phyloP scores from a whole-genome alignment of 2,888 invertebrate species.

The Cheilosia impressa region DNA sequence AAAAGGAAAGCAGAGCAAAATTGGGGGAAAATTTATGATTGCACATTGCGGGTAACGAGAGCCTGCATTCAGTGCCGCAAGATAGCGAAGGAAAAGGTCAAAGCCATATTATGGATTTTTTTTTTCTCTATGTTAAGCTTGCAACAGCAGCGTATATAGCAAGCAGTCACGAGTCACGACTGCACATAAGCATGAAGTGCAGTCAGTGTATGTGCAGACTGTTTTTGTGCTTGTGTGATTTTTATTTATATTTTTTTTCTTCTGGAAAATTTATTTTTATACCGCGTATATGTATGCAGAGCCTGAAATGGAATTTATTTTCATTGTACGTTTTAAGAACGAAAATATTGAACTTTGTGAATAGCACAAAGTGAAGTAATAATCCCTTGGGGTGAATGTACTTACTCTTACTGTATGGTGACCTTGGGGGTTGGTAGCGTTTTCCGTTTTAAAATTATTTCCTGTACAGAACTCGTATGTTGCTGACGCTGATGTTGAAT shows the following conservation, averaged over 20 bases:
- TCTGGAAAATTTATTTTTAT: conserved; percentile 51
- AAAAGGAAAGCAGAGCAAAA: conserved; percentile 63
- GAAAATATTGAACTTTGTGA: conserved; percentile 55
- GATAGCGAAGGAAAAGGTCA: conserved; percentile 75
- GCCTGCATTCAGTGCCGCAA: conserved; percentile 76
- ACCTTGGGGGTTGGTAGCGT: conserved; percentile 9
- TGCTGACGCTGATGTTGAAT: no score
- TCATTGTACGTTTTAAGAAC: conserved; percentile 27
- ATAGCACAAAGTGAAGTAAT: conserved; percentile 44
- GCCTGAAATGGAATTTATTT: conserved; percentile 29
- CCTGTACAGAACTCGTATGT: neutral
- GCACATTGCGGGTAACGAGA: conserved; percentile 76
- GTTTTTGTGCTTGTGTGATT: neutral
- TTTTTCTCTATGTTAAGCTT: conserved; percentile 29
- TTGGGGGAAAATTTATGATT: conserved; percentile 75
- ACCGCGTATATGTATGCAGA: neutral
- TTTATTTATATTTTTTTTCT: neutral
- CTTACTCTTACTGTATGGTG: neutral
- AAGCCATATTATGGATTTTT: conserved; percentile 65
- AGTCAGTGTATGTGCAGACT: conserved; percentile 42
- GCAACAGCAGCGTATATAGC: conserved; percentile 13
- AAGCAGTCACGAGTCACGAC: neutral
- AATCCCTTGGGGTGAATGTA: conserved; percentile 59
- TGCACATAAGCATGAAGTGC: conserved; percentile 25
- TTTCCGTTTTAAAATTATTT: neutral